A percentile compares a stretch with the other conserved stretches of the same genome.
phyloP scores from a whole-genome alignment of 1,140 invertebrate genomes.

The Bombus soroeensis region DNA sequence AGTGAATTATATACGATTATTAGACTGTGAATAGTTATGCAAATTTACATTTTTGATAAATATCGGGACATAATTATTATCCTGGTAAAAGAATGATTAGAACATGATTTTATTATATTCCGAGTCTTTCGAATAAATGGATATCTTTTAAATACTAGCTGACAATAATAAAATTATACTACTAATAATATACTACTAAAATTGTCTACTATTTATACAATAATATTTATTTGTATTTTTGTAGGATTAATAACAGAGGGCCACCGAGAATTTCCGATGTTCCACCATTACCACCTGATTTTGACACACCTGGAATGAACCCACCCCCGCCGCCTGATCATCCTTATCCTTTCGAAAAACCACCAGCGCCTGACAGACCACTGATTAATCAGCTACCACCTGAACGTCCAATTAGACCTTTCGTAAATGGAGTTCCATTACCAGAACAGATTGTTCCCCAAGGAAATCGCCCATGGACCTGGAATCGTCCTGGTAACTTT shows the following conservation, averaged over 20 bases:
- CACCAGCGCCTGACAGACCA: slow-evolving; percentile 82
- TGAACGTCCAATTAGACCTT: slow-evolving; percentile 82
- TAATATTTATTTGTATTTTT: slow-evolving; percentile 50
- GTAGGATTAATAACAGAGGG: slow-evolving; percentile 94
- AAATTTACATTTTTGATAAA: neutral
- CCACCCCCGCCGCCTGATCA: slow-evolving; percentile 81
- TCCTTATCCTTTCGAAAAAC: slow-evolving; percentile 79
- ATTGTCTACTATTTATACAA: too few relatives aligned
- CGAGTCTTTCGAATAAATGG: neutral
- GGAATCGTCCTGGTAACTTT: slow-evolving; percentile 71
- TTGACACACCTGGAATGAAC: slow-evolving; percentile 85
- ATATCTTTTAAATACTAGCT: neutral
- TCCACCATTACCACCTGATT: slow-evolving; percentile 86
- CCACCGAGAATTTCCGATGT: slow-evolving; percentile 91
- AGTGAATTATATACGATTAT: neutral
- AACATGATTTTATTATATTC: too few relatives aligned
- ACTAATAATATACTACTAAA: too few relatives aligned
- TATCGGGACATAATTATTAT: neutral
- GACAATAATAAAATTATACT: neutral
- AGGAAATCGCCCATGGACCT: slow-evolving; percentile 82
- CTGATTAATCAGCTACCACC: slow-evolving; percentile 87
- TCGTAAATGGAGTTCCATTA: slow-evolving; percentile 87
- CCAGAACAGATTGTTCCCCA: slow-evolving; percentile 89
- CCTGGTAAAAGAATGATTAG: too few relatives aligned
- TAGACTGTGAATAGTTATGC: neutral